Percentiles rank a stretch among this genome's conserved stretches.
Evolutionary conservation across 1,140 invertebrate species (phyloP).

Genomic region (Drosophila ogumai): DNA sequence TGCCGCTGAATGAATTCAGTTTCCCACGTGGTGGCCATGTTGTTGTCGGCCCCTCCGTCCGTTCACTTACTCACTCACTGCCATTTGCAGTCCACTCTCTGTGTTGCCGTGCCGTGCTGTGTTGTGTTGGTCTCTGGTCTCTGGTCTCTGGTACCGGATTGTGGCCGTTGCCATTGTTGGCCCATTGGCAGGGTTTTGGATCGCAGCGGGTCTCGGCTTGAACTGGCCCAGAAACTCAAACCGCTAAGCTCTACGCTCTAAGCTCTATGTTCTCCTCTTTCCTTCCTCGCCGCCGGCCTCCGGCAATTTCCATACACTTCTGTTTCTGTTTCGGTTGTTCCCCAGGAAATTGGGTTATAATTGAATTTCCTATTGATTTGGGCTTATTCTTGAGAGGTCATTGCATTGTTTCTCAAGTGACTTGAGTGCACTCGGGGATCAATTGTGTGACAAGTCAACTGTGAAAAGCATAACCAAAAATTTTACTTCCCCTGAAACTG

Average conservation of each 20-base stretch:
- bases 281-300: not conserved
- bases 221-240: constrained; percentile 42
- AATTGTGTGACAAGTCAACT: constrained; percentile 37
- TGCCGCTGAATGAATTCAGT: constrained; percentile 45
- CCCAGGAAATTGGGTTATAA: constrained; percentile 45
- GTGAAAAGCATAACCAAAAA: constrained; percentile 20
- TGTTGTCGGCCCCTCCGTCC: constrained; percentile 23
- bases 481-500: constrained; percentile 3
- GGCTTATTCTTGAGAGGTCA: constrained; percentile 25
- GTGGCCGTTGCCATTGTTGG: constrained; percentile 32
- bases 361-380: constrained; percentile 53
- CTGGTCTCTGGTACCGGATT: constrained; percentile 23
- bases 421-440: constrained; percentile 44
- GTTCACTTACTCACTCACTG: constrained; percentile 43
- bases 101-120: constrained; percentile 7
- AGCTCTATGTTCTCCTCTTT: constrained; percentile 1
- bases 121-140: constrained; percentile 4
- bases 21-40: constrained; percentile 64
- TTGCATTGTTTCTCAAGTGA: constrained; percentile 38
- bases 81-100: constrained; percentile 47
- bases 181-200: constrained; percentile 39
- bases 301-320: constrained; percentile 31
- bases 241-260: constrained; percentile 11
- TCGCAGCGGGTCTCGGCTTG: constrained; percentile 47
- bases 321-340: constrained; percentile 16